Percentiles rank a stretch among this genome's conserved stretches.
These are phyloP conservation scores for Antigone vipio DNA, from an alignment of 2,113 vertebrate genomes.

Conservation along the genomic window DNA sequence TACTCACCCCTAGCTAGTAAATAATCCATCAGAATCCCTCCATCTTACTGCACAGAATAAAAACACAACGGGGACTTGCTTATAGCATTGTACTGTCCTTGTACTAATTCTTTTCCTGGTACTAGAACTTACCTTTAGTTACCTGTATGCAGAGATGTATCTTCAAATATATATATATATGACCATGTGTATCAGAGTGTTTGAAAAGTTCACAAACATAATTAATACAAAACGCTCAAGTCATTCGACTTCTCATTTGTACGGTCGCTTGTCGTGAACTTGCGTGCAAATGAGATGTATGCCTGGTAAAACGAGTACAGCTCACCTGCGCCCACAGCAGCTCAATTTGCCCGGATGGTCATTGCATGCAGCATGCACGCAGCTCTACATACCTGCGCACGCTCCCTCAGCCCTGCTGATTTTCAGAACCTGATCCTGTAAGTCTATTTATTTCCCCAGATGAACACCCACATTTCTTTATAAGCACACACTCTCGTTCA, in stretches of 20 bases:
- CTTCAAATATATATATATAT: background rate
- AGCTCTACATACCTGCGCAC: background rate
- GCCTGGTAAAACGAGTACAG: background rate
- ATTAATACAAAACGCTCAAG: background rate
- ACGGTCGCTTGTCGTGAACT: background rate
- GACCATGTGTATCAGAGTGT: accelerated
- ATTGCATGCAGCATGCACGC: background rate
- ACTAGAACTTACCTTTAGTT: background rate
- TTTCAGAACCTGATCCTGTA: background rate
- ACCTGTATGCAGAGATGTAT: background rate
- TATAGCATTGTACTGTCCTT: background rate
- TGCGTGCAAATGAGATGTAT: background rate
- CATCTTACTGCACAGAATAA: background rate
- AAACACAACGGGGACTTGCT: background rate
- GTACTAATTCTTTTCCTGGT: background rate
- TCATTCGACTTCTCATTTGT: background rate
- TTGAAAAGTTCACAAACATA: background rate
- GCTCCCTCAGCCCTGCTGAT: background rate
- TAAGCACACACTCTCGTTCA: background rate
- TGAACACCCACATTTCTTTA: background rate
- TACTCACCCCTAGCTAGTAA: background rate
- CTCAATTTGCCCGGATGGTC: background rate
- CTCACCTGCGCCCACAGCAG: background rate
- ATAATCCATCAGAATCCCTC: background rate
- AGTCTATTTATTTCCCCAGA: background rate